Conservation (phyloP, 2,888 invertebrate genomes). For the Drosophila emarginata region DNA sequence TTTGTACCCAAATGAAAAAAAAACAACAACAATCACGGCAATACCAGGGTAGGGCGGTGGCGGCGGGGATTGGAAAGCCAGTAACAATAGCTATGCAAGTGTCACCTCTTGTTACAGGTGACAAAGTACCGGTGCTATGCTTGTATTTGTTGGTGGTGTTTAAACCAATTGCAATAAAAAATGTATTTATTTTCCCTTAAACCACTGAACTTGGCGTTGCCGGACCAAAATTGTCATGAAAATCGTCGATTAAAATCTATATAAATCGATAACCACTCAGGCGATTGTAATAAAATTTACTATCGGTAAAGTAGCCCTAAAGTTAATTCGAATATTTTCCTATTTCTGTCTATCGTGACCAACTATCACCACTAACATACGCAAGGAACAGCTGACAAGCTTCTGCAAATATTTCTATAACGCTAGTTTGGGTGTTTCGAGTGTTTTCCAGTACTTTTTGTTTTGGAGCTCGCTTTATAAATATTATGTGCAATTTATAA, state of each 20-base stretch:
- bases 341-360: too few relatives aligned
- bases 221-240: not conserved
- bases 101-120: not conserved
- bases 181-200: slow-evolving; percentile 1
- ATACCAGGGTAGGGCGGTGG: slow-evolving; percentile 3
- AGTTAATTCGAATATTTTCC: too few relatives aligned
- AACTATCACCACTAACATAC: too few relatives aligned
- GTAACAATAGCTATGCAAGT: not conserved
- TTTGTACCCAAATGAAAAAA: slow-evolving; percentile 4
- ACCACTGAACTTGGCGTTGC: not conserved
- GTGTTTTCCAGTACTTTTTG: too few relatives aligned
- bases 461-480: too few relatives aligned
- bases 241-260: not conserved
- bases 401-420: too few relatives aligned
- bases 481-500: too few relatives aligned
- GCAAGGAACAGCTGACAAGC: too few relatives aligned
- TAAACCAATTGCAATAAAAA: not conserved
- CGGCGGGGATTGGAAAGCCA: slow-evolving; percentile 1
- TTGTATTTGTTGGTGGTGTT: not conserved
- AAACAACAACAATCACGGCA: not conserved
- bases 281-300: too few relatives aligned
- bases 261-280: not conserved
- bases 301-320: too few relatives aligned
- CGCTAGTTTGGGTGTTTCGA: too few relatives aligned
- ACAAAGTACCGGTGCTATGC: not conserved